A percentile compares a stretch with the other conserved stretches of the same genome.
These are phyloP conservation scores for Dryadula phaetusa DNA, from an alignment of 2,888 invertebrate genomes.

Conservation along the genomic window DNA sequence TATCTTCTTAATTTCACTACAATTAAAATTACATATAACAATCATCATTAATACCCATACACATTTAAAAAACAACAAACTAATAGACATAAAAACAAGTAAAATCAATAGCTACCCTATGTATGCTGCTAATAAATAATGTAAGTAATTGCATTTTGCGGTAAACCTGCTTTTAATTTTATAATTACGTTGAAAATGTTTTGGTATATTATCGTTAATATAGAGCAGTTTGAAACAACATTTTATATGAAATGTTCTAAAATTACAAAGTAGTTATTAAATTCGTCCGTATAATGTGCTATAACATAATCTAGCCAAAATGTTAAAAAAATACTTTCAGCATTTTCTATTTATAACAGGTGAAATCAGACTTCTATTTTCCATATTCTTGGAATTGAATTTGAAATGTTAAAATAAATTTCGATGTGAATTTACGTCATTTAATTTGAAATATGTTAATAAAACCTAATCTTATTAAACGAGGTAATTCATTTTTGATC, in stretches of 20 bases:
- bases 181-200: slow-evolving; percentile 26
- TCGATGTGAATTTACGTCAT: too few relatives aligned
- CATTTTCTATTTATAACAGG: too few relatives aligned
- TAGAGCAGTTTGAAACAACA: slow-evolving; percentile 1
- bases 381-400: too few relatives aligned
- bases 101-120: not conserved
- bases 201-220: slow-evolving; percentile 25
- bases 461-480: too few relatives aligned
- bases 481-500: too few relatives aligned
- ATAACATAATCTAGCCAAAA: not conserved
- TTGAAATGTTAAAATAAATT: too few relatives aligned
- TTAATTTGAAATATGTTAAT: too few relatives aligned
- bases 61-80: too few relatives aligned
- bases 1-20: too few relatives aligned
- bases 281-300: not conserved
- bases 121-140: slow-evolving; percentile 14
- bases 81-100: not conserved
- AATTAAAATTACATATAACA: too few relatives aligned
- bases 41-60: too few relatives aligned
- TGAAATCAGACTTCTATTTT: too few relatives aligned
- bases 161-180: slow-evolving; percentile 27
- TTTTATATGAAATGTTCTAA: not conserved
- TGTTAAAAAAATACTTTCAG: not conserved
- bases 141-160: slow-evolving; percentile 29
- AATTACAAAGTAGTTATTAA: not conserved